phyloP scores from a whole-genome alignment of 2,888 invertebrate species.

The Parnassius orleans region DNA sequence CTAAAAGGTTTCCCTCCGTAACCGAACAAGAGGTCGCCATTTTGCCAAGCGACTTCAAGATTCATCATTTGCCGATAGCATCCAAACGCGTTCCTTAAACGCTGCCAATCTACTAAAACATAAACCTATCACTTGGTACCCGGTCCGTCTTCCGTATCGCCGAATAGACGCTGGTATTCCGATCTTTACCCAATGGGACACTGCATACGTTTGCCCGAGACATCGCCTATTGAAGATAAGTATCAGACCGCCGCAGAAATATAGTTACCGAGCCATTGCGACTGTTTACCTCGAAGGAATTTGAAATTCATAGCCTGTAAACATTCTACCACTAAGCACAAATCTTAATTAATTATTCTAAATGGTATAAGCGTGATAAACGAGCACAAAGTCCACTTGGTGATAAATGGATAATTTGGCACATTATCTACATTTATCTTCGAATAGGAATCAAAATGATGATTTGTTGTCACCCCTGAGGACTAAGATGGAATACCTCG shows the following conservation, averaged over 20 bases:
- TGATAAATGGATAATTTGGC: no score
- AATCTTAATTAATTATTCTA: no score
- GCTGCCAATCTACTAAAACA: constrained; percentile 41
- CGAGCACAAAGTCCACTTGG: no score
- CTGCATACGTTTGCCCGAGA: constrained; percentile 48
- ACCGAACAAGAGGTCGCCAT: constrained; percentile 23
- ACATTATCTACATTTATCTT: no score
- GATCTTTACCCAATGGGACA: constrained; percentile 57
- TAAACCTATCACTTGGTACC: constrained; percentile 48
- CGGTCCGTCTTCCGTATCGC: constrained; percentile 26
- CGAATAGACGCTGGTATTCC: constrained; percentile 44
- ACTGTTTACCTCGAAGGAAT: constrained; percentile 14
- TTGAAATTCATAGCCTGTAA: no score
- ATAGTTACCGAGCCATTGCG: constrained; percentile 34
- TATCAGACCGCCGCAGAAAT: constrained; percentile 52
- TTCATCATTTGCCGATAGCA: constrained; percentile 40
- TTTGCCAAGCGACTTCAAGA: constrained; percentile 15
- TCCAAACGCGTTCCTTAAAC: constrained; percentile 48
- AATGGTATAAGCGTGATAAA: no score
- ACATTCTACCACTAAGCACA: no score
- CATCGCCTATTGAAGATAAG: constrained; percentile 63
- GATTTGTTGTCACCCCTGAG: no score
- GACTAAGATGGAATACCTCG: no score
- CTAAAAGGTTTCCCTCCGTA: constrained; percentile 17
- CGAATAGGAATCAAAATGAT: no score